phyloP scores from a whole-genome alignment of 1,140 invertebrate genomes.

The Saccostrea glomerata region DNA sequence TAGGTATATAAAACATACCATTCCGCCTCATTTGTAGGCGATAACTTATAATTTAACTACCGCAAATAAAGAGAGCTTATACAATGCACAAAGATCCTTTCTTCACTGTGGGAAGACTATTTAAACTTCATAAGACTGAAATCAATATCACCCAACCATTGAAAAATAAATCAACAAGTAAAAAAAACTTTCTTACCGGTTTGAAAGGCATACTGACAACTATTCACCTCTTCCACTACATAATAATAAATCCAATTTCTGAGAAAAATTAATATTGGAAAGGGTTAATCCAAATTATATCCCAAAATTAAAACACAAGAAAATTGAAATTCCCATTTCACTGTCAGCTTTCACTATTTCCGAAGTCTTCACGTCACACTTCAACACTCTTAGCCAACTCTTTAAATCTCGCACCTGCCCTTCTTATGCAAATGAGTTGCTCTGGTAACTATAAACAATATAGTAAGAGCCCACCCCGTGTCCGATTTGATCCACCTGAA shows the following conservation, averaged over 20 bases:
- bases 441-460: conserved; percentile 58
- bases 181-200: conserved; percentile 51
- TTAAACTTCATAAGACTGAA: conserved; percentile 45
- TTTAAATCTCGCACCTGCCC: conserved; percentile 46
- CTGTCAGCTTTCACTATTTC: conserved; percentile 43
- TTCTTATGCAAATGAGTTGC: conserved; percentile 62
- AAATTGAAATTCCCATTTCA: background rate
- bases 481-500: conserved; percentile 1
- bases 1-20: background rate
- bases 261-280: background rate
- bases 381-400: conserved; percentile 43
- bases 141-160: conserved; percentile 35
- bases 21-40: background rate
- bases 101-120: conserved; percentile 1
- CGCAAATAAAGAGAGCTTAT: background rate
- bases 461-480: conserved; percentile 42
- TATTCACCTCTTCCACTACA: conserved; percentile 47
- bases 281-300: background rate
- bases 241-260: conserved; percentile 38
- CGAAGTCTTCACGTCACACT: conserved; percentile 19
- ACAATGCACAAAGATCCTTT: conserved; percentile 23
- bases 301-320: background rate
- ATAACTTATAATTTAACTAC: conserved; percentile 33
- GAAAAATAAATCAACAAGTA: conserved; percentile 36
- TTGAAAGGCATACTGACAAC: conserved; percentile 53